Conservation (phyloP, 2,888 invertebrate genomes). For the Nasonovia ribisnigri region DNA sequence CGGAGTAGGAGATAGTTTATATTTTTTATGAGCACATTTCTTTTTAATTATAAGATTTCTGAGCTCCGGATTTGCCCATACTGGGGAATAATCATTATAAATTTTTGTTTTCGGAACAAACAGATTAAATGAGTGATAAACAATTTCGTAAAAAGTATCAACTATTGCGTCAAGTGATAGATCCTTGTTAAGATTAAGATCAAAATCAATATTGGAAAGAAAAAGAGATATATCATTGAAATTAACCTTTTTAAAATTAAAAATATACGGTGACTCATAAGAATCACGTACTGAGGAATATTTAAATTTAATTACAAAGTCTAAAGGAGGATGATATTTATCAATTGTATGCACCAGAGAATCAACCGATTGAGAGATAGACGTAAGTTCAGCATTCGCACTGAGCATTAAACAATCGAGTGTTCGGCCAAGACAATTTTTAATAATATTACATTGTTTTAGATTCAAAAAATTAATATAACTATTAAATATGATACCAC, state of each 20-base stretch:
- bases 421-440: not conserved
- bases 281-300: not conserved
- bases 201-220: constrained; percentile 34
- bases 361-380: not conserved
- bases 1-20: not conserved
- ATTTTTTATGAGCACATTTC: constrained; percentile 27
- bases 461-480: constrained; percentile 5
- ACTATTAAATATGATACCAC: constrained; percentile 12
- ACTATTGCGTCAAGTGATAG: not conserved
- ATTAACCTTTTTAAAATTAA: constrained; percentile 16
- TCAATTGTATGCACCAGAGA: constrained; percentile 12
- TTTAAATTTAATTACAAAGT: not conserved
- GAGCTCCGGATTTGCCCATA: not conserved
- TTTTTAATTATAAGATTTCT: constrained; percentile 18
- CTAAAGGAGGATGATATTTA: constrained; percentile 22
- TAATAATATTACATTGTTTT: constrained; percentile 7
- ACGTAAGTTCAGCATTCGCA: not conserved
- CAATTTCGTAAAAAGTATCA: constrained; percentile 27
- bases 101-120: not conserved
- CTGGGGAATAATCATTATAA: not conserved
- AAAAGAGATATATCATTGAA: not conserved
- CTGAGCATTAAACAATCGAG: constrained; percentile 26
- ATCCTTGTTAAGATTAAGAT: not conserved
- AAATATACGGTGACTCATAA: not conserved
- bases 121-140: not conserved